Percentiles rank a stretch among this genome's conserved stretches.
These are phyloP conservation scores for Spodoptera picta DNA, from an alignment of 2,888 invertebrate species.

Conservation along the genomic window DNA sequence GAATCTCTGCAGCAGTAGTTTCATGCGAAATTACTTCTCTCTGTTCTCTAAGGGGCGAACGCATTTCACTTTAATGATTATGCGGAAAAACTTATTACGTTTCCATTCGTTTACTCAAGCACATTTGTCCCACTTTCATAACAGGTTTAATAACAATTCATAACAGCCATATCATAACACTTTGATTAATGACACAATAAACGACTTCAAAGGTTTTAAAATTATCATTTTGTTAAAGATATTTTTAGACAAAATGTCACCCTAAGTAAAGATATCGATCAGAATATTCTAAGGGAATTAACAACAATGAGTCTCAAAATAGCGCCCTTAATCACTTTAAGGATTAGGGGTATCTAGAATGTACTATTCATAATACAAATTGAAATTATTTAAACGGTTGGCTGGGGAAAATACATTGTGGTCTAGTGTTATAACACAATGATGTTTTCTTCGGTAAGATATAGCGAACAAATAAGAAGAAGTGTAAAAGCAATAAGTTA, in stretches of 20 bases:
- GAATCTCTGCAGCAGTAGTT: not conserved
- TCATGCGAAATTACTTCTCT: not conserved
- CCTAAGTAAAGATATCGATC: constrained; percentile 21
- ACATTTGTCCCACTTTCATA: too few relatives aligned
- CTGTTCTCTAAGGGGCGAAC: not conserved
- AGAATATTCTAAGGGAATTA: constrained; percentile 20
- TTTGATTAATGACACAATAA: constrained; percentile 10
- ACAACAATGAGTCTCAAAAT: constrained; percentile 30
- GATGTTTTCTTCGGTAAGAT: constrained; percentile 6
- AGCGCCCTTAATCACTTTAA: constrained; percentile 22
- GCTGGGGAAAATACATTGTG: constrained; percentile 2
- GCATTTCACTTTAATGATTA: too few relatives aligned
- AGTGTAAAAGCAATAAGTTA: constrained; percentile 35
- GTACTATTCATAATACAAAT: constrained; percentile 11
- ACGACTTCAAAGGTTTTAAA: not conserved
- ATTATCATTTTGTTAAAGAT: too few relatives aligned
- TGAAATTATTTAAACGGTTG: constrained; percentile 30
- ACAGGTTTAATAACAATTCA: too few relatives aligned
- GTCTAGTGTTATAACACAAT: not conserved
- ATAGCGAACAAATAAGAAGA: constrained; percentile 20
- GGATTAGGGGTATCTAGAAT: constrained; percentile 25
- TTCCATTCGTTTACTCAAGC: too few relatives aligned
- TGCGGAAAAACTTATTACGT: too few relatives aligned
- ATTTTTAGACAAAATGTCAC: too few relatives aligned
- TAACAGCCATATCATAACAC: not conserved